A percentile compares a stretch with the other conserved stretches of the same genome.
phyloP scores from a whole-genome alignment of 2,888 invertebrate genomes.

The Ecdyonurus torrentis region DNA sequence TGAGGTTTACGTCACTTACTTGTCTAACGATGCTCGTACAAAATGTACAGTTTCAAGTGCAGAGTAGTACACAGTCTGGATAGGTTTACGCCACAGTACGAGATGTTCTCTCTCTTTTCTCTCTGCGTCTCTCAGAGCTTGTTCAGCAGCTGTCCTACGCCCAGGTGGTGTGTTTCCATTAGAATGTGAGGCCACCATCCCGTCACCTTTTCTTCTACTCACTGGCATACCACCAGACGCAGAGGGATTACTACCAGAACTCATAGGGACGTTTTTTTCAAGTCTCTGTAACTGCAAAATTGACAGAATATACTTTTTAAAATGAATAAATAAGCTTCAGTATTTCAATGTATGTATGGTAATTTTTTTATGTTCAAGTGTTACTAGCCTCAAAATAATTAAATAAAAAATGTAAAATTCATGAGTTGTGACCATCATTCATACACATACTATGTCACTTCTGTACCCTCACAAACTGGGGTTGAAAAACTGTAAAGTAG shows the following conservation, averaged over 20 bases:
- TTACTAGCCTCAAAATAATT: too few relatives aligned
- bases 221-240: neutral
- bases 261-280: neutral
- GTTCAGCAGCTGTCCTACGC: neutral
- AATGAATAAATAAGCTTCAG: too few relatives aligned
- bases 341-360: too few relatives aligned
- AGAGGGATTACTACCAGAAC: conserved; percentile 4
- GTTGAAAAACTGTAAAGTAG: too few relatives aligned
- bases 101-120: conserved; percentile 41
- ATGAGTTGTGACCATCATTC: too few relatives aligned
- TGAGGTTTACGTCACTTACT: conserved; percentile 37
- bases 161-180: conserved; percentile 5
- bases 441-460: too few relatives aligned
- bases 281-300: conserved; percentile 5
- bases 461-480: too few relatives aligned
- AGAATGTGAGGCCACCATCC: neutral
- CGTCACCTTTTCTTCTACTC: conserved; percentile 5
- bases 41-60: conserved; percentile 27
- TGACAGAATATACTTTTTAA: neutral
- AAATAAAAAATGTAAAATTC: too few relatives aligned
- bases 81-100: conserved; percentile 67
- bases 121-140: neutral
- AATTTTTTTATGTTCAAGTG: too few relatives aligned
- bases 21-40: conserved; percentile 36
- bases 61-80: conserved; percentile 66